phyloP scores from a whole-genome alignment of 2,113 vertebrate species.

The Pantherophis guttatus region DNA sequence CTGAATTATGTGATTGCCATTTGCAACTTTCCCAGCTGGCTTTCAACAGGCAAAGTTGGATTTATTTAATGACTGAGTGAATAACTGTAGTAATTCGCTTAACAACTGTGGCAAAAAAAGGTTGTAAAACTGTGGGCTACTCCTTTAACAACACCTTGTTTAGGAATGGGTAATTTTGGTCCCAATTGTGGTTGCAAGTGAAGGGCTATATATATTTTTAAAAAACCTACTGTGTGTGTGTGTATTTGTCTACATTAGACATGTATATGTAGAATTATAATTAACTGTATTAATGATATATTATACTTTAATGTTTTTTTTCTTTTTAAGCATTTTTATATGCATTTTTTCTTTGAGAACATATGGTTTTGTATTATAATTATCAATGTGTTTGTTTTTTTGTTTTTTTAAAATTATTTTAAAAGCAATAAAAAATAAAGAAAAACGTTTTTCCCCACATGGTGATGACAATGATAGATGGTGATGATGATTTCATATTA shows the following conservation, averaged over 20 bases:
- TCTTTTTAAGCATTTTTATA: neutral
- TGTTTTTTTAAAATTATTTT: neutral
- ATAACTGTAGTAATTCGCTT: too few relatives aligned
- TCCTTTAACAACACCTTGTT: neutral
- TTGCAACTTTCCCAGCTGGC: too few relatives aligned
- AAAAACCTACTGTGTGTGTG: neutral
- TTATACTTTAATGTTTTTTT: neutral
- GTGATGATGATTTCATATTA: neutral
- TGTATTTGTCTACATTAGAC: neutral
- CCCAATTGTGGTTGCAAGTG: neutral
- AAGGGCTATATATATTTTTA: neutral
- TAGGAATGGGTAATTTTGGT: neutral
- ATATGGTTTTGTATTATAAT: neutral
- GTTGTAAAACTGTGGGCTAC: too few relatives aligned
- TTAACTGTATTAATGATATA: neutral
- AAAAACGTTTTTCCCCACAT: neutral
- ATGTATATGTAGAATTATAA: neutral
- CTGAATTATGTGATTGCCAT: too few relatives aligned
- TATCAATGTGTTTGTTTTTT: neutral
- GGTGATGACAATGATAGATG: neutral
- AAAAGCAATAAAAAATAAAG: neutral
- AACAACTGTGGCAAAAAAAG: too few relatives aligned
- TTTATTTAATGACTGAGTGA: too few relatives aligned
- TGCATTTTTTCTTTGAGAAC: neutral
- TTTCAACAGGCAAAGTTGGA: too few relatives aligned